Evolutionary conservation across 1,140 invertebrate genomes (phyloP).

Genomic region (Myzus persicae): DNA sequence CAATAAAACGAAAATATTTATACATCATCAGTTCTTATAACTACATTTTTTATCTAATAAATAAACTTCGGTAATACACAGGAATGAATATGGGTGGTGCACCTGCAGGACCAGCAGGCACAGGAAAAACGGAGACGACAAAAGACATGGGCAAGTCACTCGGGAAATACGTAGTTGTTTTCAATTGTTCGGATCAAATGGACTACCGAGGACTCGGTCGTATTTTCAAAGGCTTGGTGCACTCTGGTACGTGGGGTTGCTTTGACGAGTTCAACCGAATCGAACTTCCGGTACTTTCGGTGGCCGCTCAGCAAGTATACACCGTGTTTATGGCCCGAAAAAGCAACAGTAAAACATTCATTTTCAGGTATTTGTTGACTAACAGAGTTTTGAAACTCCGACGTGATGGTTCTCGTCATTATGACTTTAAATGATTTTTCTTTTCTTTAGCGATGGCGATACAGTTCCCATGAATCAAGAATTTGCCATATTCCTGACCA

Average conservation of each 20-base stretch:
- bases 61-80: constrained; percentile 60
- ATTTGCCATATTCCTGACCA: constrained; percentile 92
- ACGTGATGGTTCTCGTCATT: neutral
- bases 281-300: constrained; percentile 90
- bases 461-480: constrained; percentile 77
- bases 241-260: constrained; percentile 93
- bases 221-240: constrained; percentile 89
- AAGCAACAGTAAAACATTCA: constrained; percentile 78
- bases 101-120: constrained; percentile 86
- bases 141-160: constrained; percentile 90
- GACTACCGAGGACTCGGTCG: constrained; percentile 83
- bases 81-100: constrained; percentile 93
- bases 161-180: constrained; percentile 94
- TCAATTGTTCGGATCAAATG: constrained; percentile 97
- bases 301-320: constrained; percentile 88
- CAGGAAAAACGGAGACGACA: constrained; percentile 93
- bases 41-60: too few relatives aligned
- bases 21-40: neutral
- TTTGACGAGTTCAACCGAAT: constrained; percentile 97
- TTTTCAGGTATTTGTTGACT: constrained; percentile 73
- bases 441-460: constrained; percentile 77
- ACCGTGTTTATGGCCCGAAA: constrained; percentile 85
- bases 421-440: neutral
- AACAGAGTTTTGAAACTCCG: neutral
- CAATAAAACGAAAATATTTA: neutral